A percentile compares a stretch with the other conserved stretches of the same genome.
These are phyloP conservation scores for Mimas tiliae DNA, from an alignment of 2,888 invertebrate genomes.

Conservation along the genomic window DNA sequence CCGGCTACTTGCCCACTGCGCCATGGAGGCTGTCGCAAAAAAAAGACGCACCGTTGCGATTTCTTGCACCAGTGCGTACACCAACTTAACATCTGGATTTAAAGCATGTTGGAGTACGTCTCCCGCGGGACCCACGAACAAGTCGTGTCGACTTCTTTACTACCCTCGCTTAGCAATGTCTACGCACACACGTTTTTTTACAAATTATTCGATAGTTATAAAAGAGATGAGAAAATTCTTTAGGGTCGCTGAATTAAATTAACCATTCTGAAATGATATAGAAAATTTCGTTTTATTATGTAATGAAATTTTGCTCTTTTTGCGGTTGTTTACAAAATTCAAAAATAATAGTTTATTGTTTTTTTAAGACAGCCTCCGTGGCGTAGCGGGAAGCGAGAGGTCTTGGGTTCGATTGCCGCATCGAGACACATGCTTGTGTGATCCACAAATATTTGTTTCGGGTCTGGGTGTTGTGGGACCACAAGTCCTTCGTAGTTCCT, in stretches of 20 bases:
- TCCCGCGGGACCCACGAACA: slow-evolving; percentile 46
- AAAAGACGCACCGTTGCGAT: slow-evolving; percentile 19
- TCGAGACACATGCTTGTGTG: too few relatives aligned
- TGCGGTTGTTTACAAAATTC: too few relatives aligned
- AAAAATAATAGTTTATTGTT: too few relatives aligned
- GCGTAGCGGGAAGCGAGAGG: too few relatives aligned
- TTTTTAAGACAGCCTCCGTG: too few relatives aligned
- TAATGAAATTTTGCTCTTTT: neutral
- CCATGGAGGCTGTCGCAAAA: too few relatives aligned
- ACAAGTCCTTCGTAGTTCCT: too few relatives aligned
- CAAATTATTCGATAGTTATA: slow-evolving; percentile 21
- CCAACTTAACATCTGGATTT: slow-evolving; percentile 31
- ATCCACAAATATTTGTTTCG: too few relatives aligned
- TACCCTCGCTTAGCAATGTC: slow-evolving; percentile 37
- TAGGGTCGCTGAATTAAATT: slow-evolving; percentile 6
- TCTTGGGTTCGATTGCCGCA: too few relatives aligned
- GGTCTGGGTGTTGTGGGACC: too few relatives aligned
- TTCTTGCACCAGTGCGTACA: slow-evolving; percentile 32
- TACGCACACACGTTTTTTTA: slow-evolving; percentile 21
- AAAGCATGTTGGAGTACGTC: slow-evolving; percentile 40
- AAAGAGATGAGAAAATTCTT: slow-evolving; percentile 17
- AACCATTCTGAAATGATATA: slow-evolving; percentile 1
- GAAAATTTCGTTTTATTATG: neutral
- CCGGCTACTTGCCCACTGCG: too few relatives aligned
- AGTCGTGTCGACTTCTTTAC: slow-evolving; percentile 41